A percentile compares a stretch with the other conserved stretches of the same genome.
phyloP scores from a whole-genome alignment of 2,888 invertebrate genomes.

The Gastrophysa polygoni region DNA sequence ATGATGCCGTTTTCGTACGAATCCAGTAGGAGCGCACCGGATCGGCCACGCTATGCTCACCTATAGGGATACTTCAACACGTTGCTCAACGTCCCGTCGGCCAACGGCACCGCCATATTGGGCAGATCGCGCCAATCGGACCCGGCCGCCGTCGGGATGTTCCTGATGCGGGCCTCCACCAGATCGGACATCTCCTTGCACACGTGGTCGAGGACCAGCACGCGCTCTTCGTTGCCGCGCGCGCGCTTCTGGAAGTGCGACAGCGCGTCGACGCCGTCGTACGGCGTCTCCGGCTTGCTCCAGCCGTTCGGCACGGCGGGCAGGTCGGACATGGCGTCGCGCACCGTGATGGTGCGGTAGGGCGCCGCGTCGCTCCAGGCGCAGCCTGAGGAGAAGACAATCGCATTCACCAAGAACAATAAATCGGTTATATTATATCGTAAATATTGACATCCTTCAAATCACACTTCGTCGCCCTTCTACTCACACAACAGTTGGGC shows the following conservation, averaged over 20 bases:
- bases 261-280: constrained; percentile 71
- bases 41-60: too few relatives aligned
- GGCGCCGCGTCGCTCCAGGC: constrained; percentile 75
- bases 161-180: constrained; percentile 76
- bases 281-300: constrained; percentile 70
- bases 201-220: constrained; percentile 70
- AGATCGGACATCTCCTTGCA: constrained; percentile 85
- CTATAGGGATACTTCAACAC: constrained; percentile 63
- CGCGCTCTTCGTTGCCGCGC: constrained; percentile 56
- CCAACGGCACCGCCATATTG: constrained; percentile 72
- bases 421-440: too few relatives aligned
- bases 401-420: too few relatives aligned
- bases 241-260: constrained; percentile 79
- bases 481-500: too few relatives aligned
- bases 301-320: constrained; percentile 78
- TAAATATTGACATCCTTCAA: too few relatives aligned
- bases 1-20: too few relatives aligned
- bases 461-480: too few relatives aligned
- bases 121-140: constrained; percentile 89
- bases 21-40: too few relatives aligned
- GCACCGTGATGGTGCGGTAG: constrained; percentile 73
- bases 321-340: constrained; percentile 84
- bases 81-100: constrained; percentile 71
- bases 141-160: constrained; percentile 78
- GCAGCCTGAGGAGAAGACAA: constrained; percentile 53